Base-by-base conservation (phyloP, 2,888 invertebrate genomes). In the Matsumyia berberina region DNA sequence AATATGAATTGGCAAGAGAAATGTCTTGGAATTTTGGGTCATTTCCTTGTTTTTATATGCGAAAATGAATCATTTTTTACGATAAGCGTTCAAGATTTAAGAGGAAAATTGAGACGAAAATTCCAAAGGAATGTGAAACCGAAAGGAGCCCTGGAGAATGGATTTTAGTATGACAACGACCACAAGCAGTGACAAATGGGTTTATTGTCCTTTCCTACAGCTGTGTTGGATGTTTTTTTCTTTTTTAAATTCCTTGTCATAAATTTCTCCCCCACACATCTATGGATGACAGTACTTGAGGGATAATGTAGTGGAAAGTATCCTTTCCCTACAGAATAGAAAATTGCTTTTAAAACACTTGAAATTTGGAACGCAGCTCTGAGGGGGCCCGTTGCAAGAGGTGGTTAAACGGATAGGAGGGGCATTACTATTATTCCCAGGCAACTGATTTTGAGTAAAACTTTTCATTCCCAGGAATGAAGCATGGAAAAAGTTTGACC, bases 41-140 rank as follows among this genome's bases (percentile, higher is more conserved):
- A 35, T 64, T 49, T 64, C 19, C 46, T 58, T 51, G 39, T 37
- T 46, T 70, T 70, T 42, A 5, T 39, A n/a, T n/a, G n/a, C n/a
- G n/a, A n/a, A n/a, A 2, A 57, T 70, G 57, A 12, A 46, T 46
- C 57, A 57, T 57, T 33, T 57, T 49, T 49, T 58, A 46, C 46
- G 55, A 44, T 69, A 55, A 57, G 33, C 33, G 44, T 33, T n/a
- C n/a, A 46, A 19, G 19, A 57, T 31, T 69, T 57, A 5, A 51
- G n/a, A 55, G 7, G 24, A 67, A 33, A 33, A 62, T 62, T 29
- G 31, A 19, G 35, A 35, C 19, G 49, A 64, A n/a, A 44, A 44
- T 31, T 31, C 7, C 1, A 17, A 15, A 19, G 12, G 9, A 17
- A 44, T 24, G 24, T 24, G 24, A 24, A 24, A 24, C 24, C 24